phyloP scores from a whole-genome alignment of 2,113 vertebrate genomes.

The Pleuronectes platessa region DNA sequence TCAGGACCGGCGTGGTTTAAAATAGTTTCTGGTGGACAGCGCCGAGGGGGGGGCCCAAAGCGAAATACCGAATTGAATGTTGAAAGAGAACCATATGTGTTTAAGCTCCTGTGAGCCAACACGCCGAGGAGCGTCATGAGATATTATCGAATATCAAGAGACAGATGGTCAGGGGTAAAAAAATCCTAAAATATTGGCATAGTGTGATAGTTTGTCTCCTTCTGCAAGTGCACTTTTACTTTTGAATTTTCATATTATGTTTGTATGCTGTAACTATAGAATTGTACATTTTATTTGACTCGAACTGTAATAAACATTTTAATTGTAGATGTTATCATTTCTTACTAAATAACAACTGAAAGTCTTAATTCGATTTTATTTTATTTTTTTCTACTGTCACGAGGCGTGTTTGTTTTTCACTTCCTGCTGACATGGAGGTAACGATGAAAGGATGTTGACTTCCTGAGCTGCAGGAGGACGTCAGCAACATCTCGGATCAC shows the following conservation, averaged over 20 bases:
- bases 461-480: conserved; percentile 30
- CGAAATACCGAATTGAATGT: no score
- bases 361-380: conserved; percentile 9
- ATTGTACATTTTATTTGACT: conserved; percentile 81
- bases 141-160: conserved; percentile 15
- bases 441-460: conserved; percentile 30
- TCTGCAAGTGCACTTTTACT: conserved; percentile 84
- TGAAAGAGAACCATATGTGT: background rate
- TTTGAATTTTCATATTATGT: conserved; percentile 56
- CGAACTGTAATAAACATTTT: conserved; percentile 76
- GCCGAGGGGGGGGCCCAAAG: no score
- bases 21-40: no score
- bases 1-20: no score
- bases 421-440: conserved; percentile 19
- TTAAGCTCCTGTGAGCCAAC: background rate
- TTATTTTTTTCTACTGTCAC: background rate
- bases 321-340: conserved; percentile 68
- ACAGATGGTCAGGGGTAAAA: conserved; percentile 25
- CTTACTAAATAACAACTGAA: conserved; percentile 76
- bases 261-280: conserved; percentile 80
- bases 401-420: background rate
- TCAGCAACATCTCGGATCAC: conserved; percentile 11
- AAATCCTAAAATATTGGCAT: conserved; percentile 31
- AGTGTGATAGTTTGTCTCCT: conserved; percentile 49
- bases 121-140: background rate